A percentile compares a stretch with the other conserved stretches of the same genome.
phyloP scores from a whole-genome alignment of 64 coral and sea anemone genomes.

The Porites lutea region DNA sequence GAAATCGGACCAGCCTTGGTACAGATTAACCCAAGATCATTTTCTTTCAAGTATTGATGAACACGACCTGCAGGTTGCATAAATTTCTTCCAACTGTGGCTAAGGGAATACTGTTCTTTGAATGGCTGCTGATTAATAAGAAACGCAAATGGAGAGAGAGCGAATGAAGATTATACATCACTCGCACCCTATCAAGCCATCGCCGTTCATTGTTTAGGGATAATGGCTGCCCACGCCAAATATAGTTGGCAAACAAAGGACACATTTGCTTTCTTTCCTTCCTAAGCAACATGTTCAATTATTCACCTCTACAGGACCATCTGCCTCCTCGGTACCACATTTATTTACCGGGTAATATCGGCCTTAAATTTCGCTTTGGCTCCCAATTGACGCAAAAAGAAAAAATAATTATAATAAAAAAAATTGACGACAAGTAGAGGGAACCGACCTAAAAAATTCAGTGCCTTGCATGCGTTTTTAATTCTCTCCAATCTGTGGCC shows the following conservation, averaged over 20 bases:
- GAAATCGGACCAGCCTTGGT: slow-evolving; percentile 7
- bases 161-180: slow-evolving; percentile 24
- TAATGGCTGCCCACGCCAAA: slow-evolving; percentile 31
- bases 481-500: neutral
- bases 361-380: neutral
- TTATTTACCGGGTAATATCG: neutral
- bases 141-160: slow-evolving; percentile 29
- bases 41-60: neutral
- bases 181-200: slow-evolving; percentile 16
- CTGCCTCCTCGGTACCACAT: slow-evolving; percentile 18
- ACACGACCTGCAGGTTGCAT: neutral
- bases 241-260: neutral
- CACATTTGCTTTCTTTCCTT: slow-evolving; percentile 1
- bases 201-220: neutral
- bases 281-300: slow-evolving; percentile 36
- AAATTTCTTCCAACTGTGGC: neutral
- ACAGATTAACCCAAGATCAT: slow-evolving; percentile 3
- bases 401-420: neutral
- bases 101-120: neutral
- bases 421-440: neutral
- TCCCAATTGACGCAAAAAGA: neutral
- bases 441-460: neutral
- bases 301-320: slow-evolving; percentile 27
- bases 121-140: slow-evolving; percentile 28
- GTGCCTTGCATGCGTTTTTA: neutral